Evolutionary conservation across 1,140 invertebrate species (phyloP), one percentile per base, ranked within the genome.

Genomic region (Anastatus disparis): DNA sequence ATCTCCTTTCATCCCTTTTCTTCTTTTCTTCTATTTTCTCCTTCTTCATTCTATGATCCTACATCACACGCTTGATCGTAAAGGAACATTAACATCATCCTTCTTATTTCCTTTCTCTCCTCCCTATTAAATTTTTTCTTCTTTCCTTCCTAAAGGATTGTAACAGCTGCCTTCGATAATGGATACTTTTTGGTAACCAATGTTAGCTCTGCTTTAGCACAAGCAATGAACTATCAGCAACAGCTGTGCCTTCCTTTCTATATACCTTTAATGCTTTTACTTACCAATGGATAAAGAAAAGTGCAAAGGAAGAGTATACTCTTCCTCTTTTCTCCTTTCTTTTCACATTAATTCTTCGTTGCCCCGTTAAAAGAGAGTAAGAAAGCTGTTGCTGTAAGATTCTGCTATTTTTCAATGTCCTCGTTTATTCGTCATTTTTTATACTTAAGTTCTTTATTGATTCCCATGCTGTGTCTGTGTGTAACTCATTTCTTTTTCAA

Each of bases 41-140:
- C 31, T 3, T 42, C 38, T 22, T 17, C 35, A 3, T 20, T 22
- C 10, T 13, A 13, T 22, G 40, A 52, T 64, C 61, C 3, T 44
- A 42, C 50, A 70, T 52, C 29, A 50, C 56, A 64, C 35, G 55
- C 69, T 50, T 59, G 68, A 78, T 76, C n/a, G n/a, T 62, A 70
- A 65, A 71, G 68, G 69, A 74, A 72, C 69, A 77, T 79, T 78
- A 76, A 76, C 72, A 73, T 78, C 72, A 70, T 70, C 70, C 69
- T 35, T 35, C 31, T 10, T 35, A 35, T 12, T 3, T 35, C n/a
- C n/a, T n/a, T n/a, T n/a, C n/a, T n/a, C n/a, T n/a, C n/a, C n/a
- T n/a, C n/a, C n/a, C n/a, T n/a, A n/a, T n/a, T n/a, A n/a, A n/a
- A n/a, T n/a, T n/a, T n/a, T n/a, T n/a, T n/a, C n/a, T n/a, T n/a